Percentiles rank a stretch among this genome's conserved stretches.
Evolutionary conservation across 1,140 invertebrate species (phyloP).

Genomic region (Caenorhabditis briggsae): DNA sequence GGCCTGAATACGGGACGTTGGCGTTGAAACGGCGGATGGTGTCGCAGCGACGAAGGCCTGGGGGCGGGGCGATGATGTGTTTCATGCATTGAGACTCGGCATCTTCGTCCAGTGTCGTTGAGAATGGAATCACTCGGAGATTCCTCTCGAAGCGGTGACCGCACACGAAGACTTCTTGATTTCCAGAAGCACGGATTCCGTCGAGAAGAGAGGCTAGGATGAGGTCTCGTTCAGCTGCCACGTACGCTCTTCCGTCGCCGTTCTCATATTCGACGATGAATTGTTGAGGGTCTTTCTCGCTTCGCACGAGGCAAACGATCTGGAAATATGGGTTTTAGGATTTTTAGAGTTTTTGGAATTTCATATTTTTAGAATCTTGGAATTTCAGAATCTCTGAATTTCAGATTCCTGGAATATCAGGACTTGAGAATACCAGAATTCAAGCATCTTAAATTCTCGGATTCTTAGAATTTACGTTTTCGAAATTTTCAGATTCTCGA

Average conservation of each 20-base stretch:
- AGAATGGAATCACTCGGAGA: constrained; percentile 89
- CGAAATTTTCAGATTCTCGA: too few relatives aligned
- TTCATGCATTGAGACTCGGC: constrained; percentile 89
- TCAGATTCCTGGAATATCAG: too few relatives aligned
- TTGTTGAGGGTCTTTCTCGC: constrained; percentile 90
- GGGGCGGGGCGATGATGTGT: constrained; percentile 85
- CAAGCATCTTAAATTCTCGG: too few relatives aligned
- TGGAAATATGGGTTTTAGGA: constrained; percentile 66
- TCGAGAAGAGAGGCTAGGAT: constrained; percentile 93
- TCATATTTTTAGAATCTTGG: too few relatives aligned
- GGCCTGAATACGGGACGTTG: constrained; percentile 96
- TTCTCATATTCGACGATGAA: constrained; percentile 95
- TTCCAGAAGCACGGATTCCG: constrained; percentile 94
- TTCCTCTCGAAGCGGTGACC: constrained; percentile 84
- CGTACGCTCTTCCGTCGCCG: constrained; percentile 88
- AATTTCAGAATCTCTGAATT: too few relatives aligned
- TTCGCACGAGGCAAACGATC: constrained; percentile 88
- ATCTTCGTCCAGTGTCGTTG: constrained; percentile 91
- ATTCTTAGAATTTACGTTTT: too few relatives aligned
- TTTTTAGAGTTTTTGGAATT: neutral
- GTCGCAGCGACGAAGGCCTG: constrained; percentile 83
- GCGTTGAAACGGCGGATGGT: constrained; percentile 92
- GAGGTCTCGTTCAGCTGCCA: constrained; percentile 84
- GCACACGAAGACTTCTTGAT: constrained; percentile 85
- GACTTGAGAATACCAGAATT: too few relatives aligned